Conservation (phyloP, 2,888 invertebrate genomes). For the Morpho helenor region DNA sequence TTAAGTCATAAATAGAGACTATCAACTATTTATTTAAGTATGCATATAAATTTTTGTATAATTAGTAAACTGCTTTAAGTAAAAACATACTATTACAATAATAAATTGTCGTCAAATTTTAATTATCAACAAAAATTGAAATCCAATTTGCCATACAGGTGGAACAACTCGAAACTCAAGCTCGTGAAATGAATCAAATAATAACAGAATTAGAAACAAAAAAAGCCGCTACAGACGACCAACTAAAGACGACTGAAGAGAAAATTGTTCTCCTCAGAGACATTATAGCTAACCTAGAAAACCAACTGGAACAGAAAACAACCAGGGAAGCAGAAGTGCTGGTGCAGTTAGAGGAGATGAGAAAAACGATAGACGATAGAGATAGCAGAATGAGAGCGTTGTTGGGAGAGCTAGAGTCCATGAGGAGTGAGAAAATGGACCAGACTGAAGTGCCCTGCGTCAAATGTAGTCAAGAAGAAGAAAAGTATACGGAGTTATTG, state of each 20-base stretch:
- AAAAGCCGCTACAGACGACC: slow-evolving; percentile 83
- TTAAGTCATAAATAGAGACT: too few species aligned
- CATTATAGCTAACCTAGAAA: slow-evolving; percentile 87
- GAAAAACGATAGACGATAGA: slow-evolving; percentile 75
- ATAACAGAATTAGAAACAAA: slow-evolving; percentile 81
- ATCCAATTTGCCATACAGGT: slow-evolving; percentile 72
- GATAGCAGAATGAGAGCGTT: slow-evolving; percentile 77
- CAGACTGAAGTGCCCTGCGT: slow-evolving; percentile 32
- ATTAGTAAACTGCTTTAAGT: too few species aligned
- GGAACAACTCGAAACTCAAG: slow-evolving; percentile 87
- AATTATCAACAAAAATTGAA: background rate
- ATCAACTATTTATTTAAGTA: too few species aligned
- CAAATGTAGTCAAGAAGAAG: slow-evolving; percentile 50
- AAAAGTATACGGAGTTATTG: slow-evolving; percentile 43
- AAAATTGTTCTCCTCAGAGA: slow-evolving; percentile 87
- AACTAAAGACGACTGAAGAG: slow-evolving; percentile 86
- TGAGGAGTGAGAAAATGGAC: slow-evolving; percentile 62
- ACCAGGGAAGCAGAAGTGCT: slow-evolving; percentile 81
- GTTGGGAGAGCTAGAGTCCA: slow-evolving; percentile 72
- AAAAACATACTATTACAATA: too few species aligned
- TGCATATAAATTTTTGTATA: too few species aligned
- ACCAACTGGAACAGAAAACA: slow-evolving; percentile 84
- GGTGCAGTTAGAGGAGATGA: slow-evolving; percentile 78
- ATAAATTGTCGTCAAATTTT: too few species aligned
- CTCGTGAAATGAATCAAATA: slow-evolving; percentile 83